phyloP scores from a whole-genome alignment of 2,888 invertebrate genomes.

The Rhingia campestris region DNA sequence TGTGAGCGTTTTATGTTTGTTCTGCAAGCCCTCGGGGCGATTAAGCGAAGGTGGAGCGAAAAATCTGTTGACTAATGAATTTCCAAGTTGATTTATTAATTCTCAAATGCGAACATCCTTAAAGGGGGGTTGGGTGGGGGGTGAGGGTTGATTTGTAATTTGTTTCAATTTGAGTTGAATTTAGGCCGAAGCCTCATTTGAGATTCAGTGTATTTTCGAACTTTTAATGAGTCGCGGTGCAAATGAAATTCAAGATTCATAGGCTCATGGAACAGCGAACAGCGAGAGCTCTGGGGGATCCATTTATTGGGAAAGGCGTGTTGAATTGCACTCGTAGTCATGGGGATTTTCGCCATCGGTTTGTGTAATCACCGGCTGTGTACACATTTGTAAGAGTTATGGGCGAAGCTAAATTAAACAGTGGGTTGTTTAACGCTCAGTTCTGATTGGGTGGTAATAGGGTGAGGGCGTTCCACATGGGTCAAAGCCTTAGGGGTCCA shows the following conservation, averaged over 20 bases:
- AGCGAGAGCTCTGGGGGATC: not conserved
- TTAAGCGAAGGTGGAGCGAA: not conserved
- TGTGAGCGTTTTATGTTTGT: conserved; percentile 13
- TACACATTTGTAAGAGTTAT: not conserved
- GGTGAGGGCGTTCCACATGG: too few species aligned
- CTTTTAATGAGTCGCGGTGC: conserved; percentile 11
- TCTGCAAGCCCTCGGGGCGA: not conserved
- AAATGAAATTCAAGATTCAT: conserved; percentile 17
- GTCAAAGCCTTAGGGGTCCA: too few species aligned
- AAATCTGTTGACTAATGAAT: conserved; percentile 41
- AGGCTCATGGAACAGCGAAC: conserved; percentile 1
- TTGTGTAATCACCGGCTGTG: not conserved
- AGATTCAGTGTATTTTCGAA: not conserved
- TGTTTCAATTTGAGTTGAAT: conserved; percentile 21
- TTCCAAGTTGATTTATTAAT: conserved; percentile 48
- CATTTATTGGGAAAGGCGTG: not conserved
- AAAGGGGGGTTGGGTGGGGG: not conserved
- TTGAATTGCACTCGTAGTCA: not conserved
- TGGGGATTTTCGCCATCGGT: not conserved
- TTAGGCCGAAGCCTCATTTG: conserved; percentile 2
- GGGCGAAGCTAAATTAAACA: not conserved
- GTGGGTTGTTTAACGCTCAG: not conserved
- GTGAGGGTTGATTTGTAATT: conserved; percentile 4
- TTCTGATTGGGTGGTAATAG: not conserved
- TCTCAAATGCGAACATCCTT: not conserved